Conservation (phyloP, 2,888 invertebrate genomes). For the Urechis unicinctus region DNA sequence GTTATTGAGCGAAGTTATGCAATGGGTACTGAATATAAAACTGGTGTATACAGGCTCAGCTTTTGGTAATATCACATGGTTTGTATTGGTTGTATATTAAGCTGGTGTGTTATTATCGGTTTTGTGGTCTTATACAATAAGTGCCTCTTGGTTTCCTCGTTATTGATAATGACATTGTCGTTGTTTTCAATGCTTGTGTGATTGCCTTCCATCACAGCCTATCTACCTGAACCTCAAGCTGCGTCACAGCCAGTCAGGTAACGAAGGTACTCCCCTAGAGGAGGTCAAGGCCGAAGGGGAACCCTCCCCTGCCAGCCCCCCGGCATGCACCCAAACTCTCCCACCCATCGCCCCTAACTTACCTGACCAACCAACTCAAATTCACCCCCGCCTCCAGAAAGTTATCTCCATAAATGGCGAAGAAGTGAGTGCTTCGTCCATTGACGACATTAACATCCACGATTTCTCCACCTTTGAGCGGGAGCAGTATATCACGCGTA, state of each 20-base stretch:
- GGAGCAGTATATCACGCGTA: constrained; percentile 23
- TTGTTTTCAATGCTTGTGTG: background rate
- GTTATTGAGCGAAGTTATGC: no score
- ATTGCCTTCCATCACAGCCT: constrained; percentile 30
- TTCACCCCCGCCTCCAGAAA: constrained; percentile 11
- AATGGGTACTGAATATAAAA: no score
- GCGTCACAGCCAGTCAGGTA: constrained; percentile 40
- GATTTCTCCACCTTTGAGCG: constrained; percentile 44
- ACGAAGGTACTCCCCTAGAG: constrained; percentile 12
- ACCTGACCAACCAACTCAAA: no score
- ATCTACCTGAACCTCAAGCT: constrained; percentile 40
- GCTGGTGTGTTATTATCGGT: no score
- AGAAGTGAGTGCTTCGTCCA: constrained; percentile 22
- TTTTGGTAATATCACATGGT: no score
- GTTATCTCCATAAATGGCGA: constrained; percentile 46
- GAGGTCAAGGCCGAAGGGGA: constrained; percentile 5
- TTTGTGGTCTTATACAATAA: no score
- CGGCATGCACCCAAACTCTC: background rate
- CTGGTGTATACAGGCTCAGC: no score
- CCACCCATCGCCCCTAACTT: background rate
- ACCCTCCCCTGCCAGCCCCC: constrained; percentile 5
- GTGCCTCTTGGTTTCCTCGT: no score
- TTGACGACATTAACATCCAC: constrained; percentile 38
- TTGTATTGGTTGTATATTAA: no score
- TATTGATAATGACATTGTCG: no score